Conservation (phyloP, 2,888 invertebrate genomes). For the Lagria hirta region DNA sequence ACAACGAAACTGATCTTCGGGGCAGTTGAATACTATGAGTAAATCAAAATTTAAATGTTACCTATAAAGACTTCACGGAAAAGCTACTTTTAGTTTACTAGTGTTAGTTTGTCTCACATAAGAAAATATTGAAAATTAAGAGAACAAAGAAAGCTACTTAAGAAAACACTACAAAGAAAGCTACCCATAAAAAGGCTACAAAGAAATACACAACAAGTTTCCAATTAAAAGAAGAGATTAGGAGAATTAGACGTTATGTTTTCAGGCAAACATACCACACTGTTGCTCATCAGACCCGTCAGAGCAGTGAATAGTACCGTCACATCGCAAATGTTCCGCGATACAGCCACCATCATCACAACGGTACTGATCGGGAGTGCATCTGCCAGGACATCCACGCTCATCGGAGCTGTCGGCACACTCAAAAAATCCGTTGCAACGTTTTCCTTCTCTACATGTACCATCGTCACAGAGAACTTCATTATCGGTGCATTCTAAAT, state of each 20-base stretch:
- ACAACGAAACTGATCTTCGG: conserved; percentile 44
- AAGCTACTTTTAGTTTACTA: no score
- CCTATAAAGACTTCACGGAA: conserved; percentile 1
- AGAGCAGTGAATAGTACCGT: conserved; percentile 60
- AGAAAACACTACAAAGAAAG: conserved; percentile 10
- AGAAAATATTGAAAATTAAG: conserved; percentile 5
- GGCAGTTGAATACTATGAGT: conserved; percentile 34
- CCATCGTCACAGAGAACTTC: conserved; percentile 60
- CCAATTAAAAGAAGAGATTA: conserved; percentile 6
- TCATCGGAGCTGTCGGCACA: conserved; percentile 79
- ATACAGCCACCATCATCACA: conserved; percentile 63
- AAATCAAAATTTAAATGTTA: conserved; percentile 16
- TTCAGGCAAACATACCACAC: conserved; percentile 57
- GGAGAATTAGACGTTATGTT: not conserved
- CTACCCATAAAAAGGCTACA: not conserved
- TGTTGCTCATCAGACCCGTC: conserved; percentile 65
- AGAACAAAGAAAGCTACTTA: not conserved
- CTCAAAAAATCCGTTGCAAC: conserved; percentile 63
- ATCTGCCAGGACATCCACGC: conserved; percentile 49
- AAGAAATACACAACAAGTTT: conserved; percentile 10
- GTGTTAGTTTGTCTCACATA: no score
- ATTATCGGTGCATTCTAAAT: conserved; percentile 54
- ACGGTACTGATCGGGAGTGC: conserved; percentile 52
- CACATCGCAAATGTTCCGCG: conserved; percentile 61
- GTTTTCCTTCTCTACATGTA: conserved; percentile 50